Evolutionary conservation across 2,113 vertebrate species (phyloP), one percentile per base, ranked within the genome.

Genomic region (Brienomyrus longianalis): DNA sequence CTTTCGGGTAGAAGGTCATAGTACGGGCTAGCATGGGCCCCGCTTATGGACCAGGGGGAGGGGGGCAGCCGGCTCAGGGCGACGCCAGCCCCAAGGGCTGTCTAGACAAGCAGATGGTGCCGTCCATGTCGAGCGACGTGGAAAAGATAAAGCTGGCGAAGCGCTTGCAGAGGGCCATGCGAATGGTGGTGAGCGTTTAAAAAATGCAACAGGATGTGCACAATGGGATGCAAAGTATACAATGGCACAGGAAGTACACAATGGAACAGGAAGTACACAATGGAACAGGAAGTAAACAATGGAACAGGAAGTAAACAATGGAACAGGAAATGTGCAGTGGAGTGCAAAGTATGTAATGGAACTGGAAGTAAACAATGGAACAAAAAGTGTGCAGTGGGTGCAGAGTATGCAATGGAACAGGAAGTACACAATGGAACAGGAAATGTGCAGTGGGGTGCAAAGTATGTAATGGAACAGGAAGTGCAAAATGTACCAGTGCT

Each of bases 371-470:
- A 5, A 74, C 23, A 62, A n/a, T 23, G 59, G 19, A 62, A n/a
- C 2, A 62, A 2, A 21, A 23, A 59, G 19, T 59, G 19, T 51
- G 13, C 1, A 51, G 13, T 51, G 50, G 50, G 13, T 2, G 50
- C 50, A 51, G 13, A 62, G 59, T n/a, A 23, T 23, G 23, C 3
- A 17, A 77, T 35, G 27, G 27, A 15, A 15, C 3, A 74, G 27
- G 27, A 74, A n/a, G 59, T 7, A 62, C 5, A 8, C 59, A n/a
- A n/a, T 62, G 21, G 59, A 52, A 52, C 59, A 62, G 23, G 8
- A n/a, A 8, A 0, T 62, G 23, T 11, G 2, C 59, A 62, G 7
- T 23, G 21, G 19, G 56, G 0, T 35, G 31, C 0, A 0, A 0
- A 52, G 51, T 35, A 74, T 74, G 3, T 31, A 35, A 74, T 74